These are phyloP conservation scores for Sphenodon punctatus DNA, from an alignment of 2,797 vertebrate genomes.

Conservation along the genomic window DNA sequence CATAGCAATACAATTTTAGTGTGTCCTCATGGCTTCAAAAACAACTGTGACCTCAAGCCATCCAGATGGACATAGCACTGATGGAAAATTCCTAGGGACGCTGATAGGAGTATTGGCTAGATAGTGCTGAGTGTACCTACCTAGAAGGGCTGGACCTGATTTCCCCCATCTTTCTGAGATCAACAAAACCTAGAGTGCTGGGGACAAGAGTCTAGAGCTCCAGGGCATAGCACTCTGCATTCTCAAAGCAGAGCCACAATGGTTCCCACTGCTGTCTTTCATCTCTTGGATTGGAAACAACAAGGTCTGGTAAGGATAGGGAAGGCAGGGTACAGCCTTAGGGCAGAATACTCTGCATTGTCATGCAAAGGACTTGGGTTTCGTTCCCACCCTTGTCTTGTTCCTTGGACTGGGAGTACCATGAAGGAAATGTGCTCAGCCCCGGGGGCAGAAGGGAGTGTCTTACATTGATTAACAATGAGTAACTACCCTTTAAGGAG, in stretches of 20 bases:
- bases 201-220: not conserved
- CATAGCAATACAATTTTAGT: not conserved
- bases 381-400: slow-evolving; percentile 19
- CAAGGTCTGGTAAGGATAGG: not conserved
- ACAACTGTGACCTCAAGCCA: not conserved
- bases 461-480: slow-evolving; percentile 22
- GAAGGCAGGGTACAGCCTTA: not conserved
- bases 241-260: not conserved
- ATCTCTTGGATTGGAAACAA: not conserved
- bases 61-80: not conserved
- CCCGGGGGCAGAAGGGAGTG: slow-evolving; percentile 19
- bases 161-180: not conserved
- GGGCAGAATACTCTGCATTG: slow-evolving; percentile 8
- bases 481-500: slow-evolving; percentile 14
- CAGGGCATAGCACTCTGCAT: not conserved
- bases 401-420: not conserved
- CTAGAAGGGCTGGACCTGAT: not conserved
- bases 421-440: slow-evolving; percentile 5
- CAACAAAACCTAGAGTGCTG: not conserved
- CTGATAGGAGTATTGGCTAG: not conserved
- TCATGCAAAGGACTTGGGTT: slow-evolving; percentile 5
- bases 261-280: not conserved
- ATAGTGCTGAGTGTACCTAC: too few species aligned
- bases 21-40: not conserved
- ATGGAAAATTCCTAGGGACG: not conserved